Evolutionary conservation across 92 coral and sea anemone species (phyloP), one percentile per base, ranked within the genome.

Genomic region (Heliopora coerulea): DNA sequence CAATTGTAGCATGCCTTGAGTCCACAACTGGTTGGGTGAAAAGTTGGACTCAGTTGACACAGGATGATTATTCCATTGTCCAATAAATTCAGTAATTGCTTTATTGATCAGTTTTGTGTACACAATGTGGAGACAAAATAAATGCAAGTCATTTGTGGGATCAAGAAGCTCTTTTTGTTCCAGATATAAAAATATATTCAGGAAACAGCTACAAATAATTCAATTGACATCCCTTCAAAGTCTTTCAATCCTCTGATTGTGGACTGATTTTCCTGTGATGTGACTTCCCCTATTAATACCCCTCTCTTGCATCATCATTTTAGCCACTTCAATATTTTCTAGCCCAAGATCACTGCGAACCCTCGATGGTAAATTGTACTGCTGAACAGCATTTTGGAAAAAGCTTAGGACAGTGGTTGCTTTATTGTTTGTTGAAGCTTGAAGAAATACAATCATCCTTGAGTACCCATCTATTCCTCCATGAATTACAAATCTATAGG

Each of bases 381-480:
- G 33, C 63, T 20, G 29, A 20, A 69, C 64, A 18, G 89, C 86
- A 18, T 59, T 78, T n/a, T 69, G 75, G 54, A 85, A 85, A 30
- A 20, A 78, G 26, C 13, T 10, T 7, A 82, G 56, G 5, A 85
- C 86, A 50, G 86, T 82, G 1, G 79, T 17, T 3, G 89, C 68
- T 68, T 66, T 76, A 70, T 85, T 81, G 83, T 79, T 79, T 25
- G 83, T 83, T 69, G 87, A 79, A 24, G 85, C 85, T 28, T 56
- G 65, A 1, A 87, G 60, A 54, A 35, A 87, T 4, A 83, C 82
- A 66, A 83, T 49, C 42, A 87, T 57, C 12, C 88, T 59, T 2
- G 88, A 87, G 40, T 48, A 87, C 8, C 91, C 91, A 75, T 87
- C 91, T 1, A 80, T 79, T 6, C 86, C 83, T 34, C 82, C 91